Evolutionary conservation across 2,113 vertebrate species (phyloP).

Genomic region (Meles meles): DNA sequence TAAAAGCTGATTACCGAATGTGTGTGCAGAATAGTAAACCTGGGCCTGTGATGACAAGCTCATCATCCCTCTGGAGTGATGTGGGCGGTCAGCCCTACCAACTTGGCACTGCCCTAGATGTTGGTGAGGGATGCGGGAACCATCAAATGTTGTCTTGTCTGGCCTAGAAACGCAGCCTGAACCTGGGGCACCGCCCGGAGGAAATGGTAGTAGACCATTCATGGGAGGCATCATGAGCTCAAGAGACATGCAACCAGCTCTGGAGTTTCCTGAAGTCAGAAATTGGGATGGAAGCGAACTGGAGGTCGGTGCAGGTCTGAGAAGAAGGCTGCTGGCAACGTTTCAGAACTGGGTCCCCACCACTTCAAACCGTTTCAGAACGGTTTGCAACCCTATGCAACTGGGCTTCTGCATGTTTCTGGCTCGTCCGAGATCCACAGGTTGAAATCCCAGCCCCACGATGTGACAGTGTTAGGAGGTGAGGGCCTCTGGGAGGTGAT

Average conservation of each 20-base stretch:
- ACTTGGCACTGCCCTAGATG: background rate
- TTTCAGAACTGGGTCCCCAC: background rate
- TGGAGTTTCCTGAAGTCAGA: background rate
- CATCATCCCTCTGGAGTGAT: background rate
- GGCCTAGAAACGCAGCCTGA: background rate
- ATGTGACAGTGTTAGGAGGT: background rate
- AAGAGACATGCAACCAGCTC: background rate
- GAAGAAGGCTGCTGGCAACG: background rate
- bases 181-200: background rate
- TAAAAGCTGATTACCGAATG: slow-evolving; percentile 75
- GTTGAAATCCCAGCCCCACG: background rate
- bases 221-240: fast-evolving
- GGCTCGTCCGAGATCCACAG: background rate
- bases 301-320: background rate
- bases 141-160: background rate
- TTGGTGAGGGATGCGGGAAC: background rate
- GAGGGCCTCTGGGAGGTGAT: background rate
- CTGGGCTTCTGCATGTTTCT: background rate
- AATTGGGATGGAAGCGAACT: background rate
- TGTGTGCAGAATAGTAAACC: slow-evolving; percentile 71
- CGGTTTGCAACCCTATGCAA: background rate
- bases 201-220: background rate
- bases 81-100: background rate
- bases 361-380: background rate
- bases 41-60: slow-evolving; percentile 46